Evolutionary conservation across 2,113 vertebrate genomes (phyloP).

Genomic region (Eulemur macaco): DNA sequence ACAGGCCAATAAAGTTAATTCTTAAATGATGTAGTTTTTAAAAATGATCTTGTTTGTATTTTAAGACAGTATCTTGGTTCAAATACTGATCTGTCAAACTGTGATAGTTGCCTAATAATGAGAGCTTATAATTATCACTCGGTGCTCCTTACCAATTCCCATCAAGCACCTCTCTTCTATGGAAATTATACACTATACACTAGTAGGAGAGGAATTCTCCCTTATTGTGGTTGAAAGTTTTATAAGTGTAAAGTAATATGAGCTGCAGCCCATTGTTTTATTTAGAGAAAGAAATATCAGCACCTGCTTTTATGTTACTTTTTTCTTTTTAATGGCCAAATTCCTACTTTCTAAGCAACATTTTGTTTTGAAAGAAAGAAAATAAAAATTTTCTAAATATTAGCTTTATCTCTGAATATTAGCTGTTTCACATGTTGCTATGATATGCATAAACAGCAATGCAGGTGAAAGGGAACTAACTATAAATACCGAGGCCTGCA

Average conservation of each 20-base stretch:
- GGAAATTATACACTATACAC: background rate
- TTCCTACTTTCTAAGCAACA: background rate
- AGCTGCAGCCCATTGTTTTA: background rate
- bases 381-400: background rate
- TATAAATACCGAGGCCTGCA: background rate
- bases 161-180: background rate
- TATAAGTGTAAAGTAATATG: background rate
- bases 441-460: background rate
- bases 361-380: background rate
- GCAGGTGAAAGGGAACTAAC: background rate
- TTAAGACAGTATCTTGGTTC: background rate
- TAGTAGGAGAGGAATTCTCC: background rate
- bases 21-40: background rate
- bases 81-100: background rate
- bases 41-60: background rate
- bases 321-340: background rate
- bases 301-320: background rate
- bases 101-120: background rate
- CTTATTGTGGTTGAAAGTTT: background rate
- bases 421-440: background rate
- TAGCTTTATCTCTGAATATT: background rate
- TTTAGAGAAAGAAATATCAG: background rate
- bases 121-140: background rate
- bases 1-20: background rate
- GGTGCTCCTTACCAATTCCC: background rate